Base-by-base conservation (phyloP, 37 sponge, comb jelly and placozoan species). In the Chondrosia reniformis region DNA sequence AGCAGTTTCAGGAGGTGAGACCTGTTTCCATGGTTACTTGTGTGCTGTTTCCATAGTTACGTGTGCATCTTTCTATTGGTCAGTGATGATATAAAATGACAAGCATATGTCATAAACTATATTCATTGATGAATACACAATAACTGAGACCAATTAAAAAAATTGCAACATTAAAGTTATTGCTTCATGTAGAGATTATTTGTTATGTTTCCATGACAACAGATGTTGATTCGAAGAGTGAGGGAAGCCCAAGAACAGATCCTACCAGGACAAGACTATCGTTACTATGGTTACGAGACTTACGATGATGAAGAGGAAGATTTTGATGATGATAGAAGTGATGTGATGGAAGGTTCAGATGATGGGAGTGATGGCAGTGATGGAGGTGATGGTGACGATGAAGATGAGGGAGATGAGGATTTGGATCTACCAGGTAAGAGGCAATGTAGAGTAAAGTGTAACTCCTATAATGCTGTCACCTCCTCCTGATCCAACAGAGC, bases 271-370 rank as follows among this genome's bases (percentile, higher is more conserved):
- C 61, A 59, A 30, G 61, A 59, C 22, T 59, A 59, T 69, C 41
- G 72, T 69, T 69, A 39, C 72, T 69, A 69, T 69, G 72, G 42
- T 37, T 69, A 69, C 72, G n/a, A 69, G 2, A 39, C 15, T 12
- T 41, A 69, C 9, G 72, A 69, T 25, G 72, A 69, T 69, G 72
- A 69, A 24, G 72, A 69, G 43, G 72, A 69, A 43, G 72, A 69
- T 39, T 41, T 41, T 39, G 72, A 69, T 13, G 58, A 56, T 28
- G n/a, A n/a, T n/a, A n/a, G n/a, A n/a, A n/a, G n/a, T n/a, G n/a
- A n/a, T n/a, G n/a, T n/a, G n/a, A n/a, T n/a, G n/a, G n/a, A n/a
- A n/a, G n/a, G n/a, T n/a, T n/a, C n/a, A n/a, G n/a, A n/a, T n/a
- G n/a, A n/a, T n/a, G n/a, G n/a, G n/a, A n/a, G n/a, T n/a, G n/a